Conservation (phyloP, 2,888 invertebrate species). For the Corbicula japonica region DNA sequence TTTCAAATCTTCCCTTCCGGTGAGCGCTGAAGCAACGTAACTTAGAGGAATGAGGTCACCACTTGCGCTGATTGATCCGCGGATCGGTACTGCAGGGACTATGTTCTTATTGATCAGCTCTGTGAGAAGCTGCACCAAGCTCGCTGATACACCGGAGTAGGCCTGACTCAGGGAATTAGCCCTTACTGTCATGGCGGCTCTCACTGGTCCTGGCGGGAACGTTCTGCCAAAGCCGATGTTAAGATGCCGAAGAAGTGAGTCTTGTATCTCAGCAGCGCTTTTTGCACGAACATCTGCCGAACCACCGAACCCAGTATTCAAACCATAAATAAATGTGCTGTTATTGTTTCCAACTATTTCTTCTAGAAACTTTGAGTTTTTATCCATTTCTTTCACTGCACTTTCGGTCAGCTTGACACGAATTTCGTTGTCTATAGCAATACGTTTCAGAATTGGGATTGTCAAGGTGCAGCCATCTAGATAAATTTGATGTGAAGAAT, state of each 20-base stretch:
- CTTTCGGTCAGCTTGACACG: no score
- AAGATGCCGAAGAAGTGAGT: slow-evolving; percentile 21
- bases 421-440: no score
- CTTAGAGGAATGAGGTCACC: slow-evolving; percentile 74
- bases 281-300: slow-evolving; percentile 27
- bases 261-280: slow-evolving; percentile 14
- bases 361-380: no score
- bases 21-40: slow-evolving; percentile 72
- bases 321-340: slow-evolving; percentile 24
- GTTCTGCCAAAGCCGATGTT: slow-evolving; percentile 19
- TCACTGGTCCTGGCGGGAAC: neutral
- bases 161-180: neutral
- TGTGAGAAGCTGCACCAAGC: slow-evolving; percentile 52
- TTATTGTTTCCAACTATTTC: no score
- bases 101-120: slow-evolving; percentile 67
- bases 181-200: neutral
- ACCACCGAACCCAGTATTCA: slow-evolving; percentile 33
- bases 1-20: no score
- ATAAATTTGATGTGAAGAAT: no score
- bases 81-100: slow-evolving; percentile 66
- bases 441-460: no score
- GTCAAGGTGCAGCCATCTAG: no score
- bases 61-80: slow-evolving; percentile 74
- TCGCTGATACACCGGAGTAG: slow-evolving; percentile 66
- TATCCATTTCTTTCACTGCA: no score